Evolutionary conservation across 2,888 invertebrate genomes (phyloP), one percentile per base, ranked within the genome.

Genomic region (Pheosia gnoma): DNA sequence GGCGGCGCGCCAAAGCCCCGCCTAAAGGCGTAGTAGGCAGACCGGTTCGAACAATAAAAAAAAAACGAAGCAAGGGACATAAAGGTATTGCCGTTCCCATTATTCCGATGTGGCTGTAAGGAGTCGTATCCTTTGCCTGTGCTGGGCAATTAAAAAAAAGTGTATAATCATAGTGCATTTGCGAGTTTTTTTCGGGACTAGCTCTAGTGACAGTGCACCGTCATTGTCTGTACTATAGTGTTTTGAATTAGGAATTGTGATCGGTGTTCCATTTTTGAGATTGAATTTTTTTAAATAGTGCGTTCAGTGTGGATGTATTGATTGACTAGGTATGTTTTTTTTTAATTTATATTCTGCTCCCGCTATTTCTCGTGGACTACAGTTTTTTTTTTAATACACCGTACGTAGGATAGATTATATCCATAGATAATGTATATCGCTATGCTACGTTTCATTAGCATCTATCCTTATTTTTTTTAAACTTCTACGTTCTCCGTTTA

Each of bases 21-120:
- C 87, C 88, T 78, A 83, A 82, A 74, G 79, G 81, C 81, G 75
- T 74, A 72, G 80, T 86, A 85, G 85, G 85, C 87, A 66, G 70
- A 74, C 86, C 83, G 88, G 87, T 88, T 86, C 84, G 83, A 84
- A 87, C 88, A 88, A 86, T 86, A 80, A 86, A 89, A 88, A 86
- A 86, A 84, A 83, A 82, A 77, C 80, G 75, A 77, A 63, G 82
- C 81, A 84, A 86, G 87, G 87, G 88, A 89, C 89, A 89, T 87
- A 88, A 88, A 89, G 89, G 88, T 85, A 82, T 71, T 83, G 81
- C 82, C 80, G 82, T 80, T 25, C 77, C 84, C 87, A 88, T 87
- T 88, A 88, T 87, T 70, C 71, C 61, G 59, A 59, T 70, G 85
- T 72, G 86, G 83, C 84, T 78, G 82, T 65, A 84, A 85, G 89